A percentile compares a stretch with the other conserved stretches of the same genome.
Evolutionary conservation across 2,888 invertebrate genomes (phyloP).

Genomic region (Flexamia atlantica): DNA sequence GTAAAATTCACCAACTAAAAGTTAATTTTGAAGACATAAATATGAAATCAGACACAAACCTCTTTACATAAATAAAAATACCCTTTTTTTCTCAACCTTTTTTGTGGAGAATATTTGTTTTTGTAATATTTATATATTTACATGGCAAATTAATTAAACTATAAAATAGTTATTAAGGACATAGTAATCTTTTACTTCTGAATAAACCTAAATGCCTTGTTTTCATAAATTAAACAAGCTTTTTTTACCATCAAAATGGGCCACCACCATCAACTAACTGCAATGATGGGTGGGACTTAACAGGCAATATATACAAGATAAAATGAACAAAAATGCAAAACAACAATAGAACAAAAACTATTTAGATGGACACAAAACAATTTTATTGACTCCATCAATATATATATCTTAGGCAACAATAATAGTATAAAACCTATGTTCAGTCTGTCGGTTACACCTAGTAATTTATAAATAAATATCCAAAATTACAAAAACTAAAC

Average conservation of each 20-base stretch:
- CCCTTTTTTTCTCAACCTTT: too few relatives aligned
- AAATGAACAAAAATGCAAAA: constrained; percentile 28
- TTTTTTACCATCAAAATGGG: not conserved
- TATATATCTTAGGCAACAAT: constrained; percentile 47
- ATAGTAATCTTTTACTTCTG: not conserved
- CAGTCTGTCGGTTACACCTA: constrained; percentile 56
- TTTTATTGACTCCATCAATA: constrained; percentile 48
- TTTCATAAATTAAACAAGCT: not conserved
- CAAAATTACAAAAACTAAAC: constrained; percentile 55
- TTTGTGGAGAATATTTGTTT: too few relatives aligned
- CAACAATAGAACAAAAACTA: constrained; percentile 26
- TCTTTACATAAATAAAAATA: too few relatives aligned
- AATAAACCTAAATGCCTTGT: constrained; percentile 20
- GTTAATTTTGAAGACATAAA: too few relatives aligned
- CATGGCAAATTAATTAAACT: not conserved
- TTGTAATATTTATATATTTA: not conserved
- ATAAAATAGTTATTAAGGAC: not conserved
- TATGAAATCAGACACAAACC: too few relatives aligned
- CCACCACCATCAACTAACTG: not conserved
- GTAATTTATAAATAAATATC: constrained; percentile 59
- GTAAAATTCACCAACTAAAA: too few relatives aligned
- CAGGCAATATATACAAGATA: constrained; percentile 18
- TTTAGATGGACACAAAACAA: constrained; percentile 36
- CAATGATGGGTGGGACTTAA: not conserved
- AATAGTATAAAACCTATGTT: constrained; percentile 54